Conservation (phyloP, 1,140 invertebrate genomes). For the Acyrthosiphon pisum region DNA sequence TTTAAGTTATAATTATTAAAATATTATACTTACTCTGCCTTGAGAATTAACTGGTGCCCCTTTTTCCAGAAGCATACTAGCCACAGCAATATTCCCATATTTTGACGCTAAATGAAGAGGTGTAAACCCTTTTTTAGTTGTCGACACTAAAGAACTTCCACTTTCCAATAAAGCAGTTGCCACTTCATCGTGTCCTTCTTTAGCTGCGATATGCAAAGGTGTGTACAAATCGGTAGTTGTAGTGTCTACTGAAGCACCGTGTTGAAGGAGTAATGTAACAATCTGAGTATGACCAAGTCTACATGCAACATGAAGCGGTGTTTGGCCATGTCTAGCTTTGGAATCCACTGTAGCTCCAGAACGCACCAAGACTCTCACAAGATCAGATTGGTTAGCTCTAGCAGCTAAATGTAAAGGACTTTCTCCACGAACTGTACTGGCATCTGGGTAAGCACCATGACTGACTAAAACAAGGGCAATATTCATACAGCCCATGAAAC, state of each 20-base stretch:
- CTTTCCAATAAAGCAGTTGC: slow-evolving; percentile 90
- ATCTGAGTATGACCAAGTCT: slow-evolving; percentile 93
- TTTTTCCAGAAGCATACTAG: slow-evolving; percentile 83
- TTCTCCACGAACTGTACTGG: slow-evolving; percentile 95
- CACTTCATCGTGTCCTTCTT: slow-evolving; percentile 91
- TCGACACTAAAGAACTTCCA: slow-evolving; percentile 86
- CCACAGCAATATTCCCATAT: slow-evolving; percentile 94
- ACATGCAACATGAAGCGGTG: slow-evolving; percentile 91
- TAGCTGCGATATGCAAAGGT: slow-evolving; percentile 95
- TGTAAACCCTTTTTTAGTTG: slow-evolving; percentile 97
- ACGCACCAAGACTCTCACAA: slow-evolving; percentile 88
- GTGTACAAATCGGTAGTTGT: slow-evolving; percentile 95
- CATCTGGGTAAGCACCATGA: slow-evolving; percentile 92
- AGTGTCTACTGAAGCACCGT: slow-evolving; percentile 86
- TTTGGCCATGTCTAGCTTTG: slow-evolving; percentile 83
- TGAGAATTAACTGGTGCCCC: slow-evolving; percentile 92
- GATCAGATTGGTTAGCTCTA: slow-evolving; percentile 89
- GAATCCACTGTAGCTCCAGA: slow-evolving; percentile 97
- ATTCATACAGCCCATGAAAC: slow-evolving; percentile 99
- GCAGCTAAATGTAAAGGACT: slow-evolving; percentile 97
- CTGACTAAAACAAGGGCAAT: slow-evolving; percentile 96
- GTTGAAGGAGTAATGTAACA: slow-evolving; percentile 87
- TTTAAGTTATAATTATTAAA: neutral
- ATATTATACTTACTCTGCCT: slow-evolving; percentile 74
- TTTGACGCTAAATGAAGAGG: slow-evolving; percentile 97